Percentiles rank a stretch among this genome's conserved stretches.
These are phyloP conservation scores for Channa striata DNA, from an alignment of 2,797 vertebrate species.

Conservation along the genomic window DNA sequence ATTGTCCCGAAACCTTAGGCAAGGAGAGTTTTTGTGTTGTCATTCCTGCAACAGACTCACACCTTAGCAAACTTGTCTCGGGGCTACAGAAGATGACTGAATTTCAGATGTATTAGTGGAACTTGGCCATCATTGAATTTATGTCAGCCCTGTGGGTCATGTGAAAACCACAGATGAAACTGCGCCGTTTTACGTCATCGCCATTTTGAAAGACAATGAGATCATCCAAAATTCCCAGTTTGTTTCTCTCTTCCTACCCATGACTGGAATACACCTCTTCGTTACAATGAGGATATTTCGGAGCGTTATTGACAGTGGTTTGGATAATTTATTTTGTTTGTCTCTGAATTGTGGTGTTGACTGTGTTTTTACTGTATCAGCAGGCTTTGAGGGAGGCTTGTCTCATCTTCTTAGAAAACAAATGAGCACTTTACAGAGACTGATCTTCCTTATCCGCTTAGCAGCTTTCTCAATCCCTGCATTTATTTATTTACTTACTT, in stretches of 20 bases:
- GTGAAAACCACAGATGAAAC: conserved; percentile 30
- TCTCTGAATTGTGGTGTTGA: conserved; percentile 73
- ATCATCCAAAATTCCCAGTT: conserved; percentile 7
- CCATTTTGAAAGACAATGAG: conserved; percentile 19
- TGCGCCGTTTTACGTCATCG: conserved; percentile 4
- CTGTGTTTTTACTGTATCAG: conserved; percentile 72
- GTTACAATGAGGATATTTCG: conserved; percentile 26
- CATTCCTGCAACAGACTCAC: conserved; percentile 8
- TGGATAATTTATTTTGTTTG: conserved; percentile 76
- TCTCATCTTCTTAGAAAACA: conserved; percentile 84
- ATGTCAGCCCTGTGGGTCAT: neutral
- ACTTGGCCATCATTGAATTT: conserved; percentile 24
- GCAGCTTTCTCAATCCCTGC: conserved; percentile 75
- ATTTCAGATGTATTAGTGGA: conserved; percentile 28
- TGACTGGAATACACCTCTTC: conserved; percentile 38
- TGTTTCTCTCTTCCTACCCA: conserved; percentile 15
- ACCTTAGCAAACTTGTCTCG: conserved; percentile 43
- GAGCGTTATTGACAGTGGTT: conserved; percentile 73
- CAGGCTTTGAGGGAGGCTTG: conserved; percentile 75
- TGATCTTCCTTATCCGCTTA: conserved; percentile 84
- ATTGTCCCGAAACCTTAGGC: conserved; percentile 25
- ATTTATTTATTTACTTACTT: conserved; percentile 80
- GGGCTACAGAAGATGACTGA: conserved; percentile 11
- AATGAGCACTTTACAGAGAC: conserved; percentile 84
- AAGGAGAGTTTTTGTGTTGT: conserved; percentile 17